Percentiles rank a stretch among this genome's conserved stretches.
These are phyloP conservation scores for Pseudopipra pipra DNA, from an alignment of 2,113 vertebrate species.

Conservation along the genomic window DNA sequence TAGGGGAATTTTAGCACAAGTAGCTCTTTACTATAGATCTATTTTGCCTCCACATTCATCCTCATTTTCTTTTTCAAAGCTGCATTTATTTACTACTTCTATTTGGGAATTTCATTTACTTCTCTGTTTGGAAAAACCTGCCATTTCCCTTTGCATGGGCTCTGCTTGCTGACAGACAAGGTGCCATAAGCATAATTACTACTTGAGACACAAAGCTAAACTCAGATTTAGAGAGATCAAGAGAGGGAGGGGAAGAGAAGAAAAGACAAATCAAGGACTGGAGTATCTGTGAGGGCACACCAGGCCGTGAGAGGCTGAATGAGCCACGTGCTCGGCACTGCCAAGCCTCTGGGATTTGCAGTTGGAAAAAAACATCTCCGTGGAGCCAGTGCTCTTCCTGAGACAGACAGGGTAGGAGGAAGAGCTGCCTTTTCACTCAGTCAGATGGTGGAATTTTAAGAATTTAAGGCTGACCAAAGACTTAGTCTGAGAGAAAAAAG, in stretches of 20 bases:
- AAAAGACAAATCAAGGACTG: not conserved
- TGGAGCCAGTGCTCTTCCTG: not conserved
- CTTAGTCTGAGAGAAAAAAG: slow-evolving; percentile 46
- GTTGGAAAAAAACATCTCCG: not conserved
- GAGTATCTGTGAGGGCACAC: not conserved
- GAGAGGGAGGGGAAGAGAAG: not conserved
- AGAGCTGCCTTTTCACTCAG: slow-evolving; percentile 26
- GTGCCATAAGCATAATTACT: not conserved
- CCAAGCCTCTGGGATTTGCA: not conserved
- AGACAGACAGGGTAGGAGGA: slow-evolving; percentile 6
- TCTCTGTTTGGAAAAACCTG: not conserved
- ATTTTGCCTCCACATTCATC: not conserved
- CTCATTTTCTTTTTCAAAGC: not conserved
- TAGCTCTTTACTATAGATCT: not conserved
- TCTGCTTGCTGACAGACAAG: not conserved
- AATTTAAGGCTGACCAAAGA: slow-evolving; percentile 62
- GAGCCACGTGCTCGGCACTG: not conserved
- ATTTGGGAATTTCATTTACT: not conserved
- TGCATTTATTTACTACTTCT: not conserved
- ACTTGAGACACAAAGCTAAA: not conserved
- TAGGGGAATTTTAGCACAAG: not conserved
- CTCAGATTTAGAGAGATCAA: not conserved
- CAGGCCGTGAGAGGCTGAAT: rapidly evolving
- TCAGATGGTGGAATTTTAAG: slow-evolving; percentile 67
- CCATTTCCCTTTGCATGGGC: not conserved